Evolutionary conservation across 2,113 vertebrate species (phyloP), one percentile per base, ranked within the genome.

Genomic region (Hippoglossus stenolepis): DNA sequence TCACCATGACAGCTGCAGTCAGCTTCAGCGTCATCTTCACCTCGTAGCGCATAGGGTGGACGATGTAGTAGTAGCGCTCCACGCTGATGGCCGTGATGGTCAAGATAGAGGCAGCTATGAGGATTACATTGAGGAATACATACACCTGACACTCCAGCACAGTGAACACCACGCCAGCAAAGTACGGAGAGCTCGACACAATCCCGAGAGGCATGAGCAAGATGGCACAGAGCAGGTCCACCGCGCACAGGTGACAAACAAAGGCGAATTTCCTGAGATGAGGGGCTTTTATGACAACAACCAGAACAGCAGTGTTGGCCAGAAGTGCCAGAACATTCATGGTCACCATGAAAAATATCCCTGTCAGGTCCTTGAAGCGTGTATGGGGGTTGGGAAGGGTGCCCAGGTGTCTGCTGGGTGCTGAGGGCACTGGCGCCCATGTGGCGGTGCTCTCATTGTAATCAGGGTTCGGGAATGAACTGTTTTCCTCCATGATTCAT

Each of bases 21-120:
- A 98, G 87, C 74, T 93, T 90, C 14, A 96, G 90, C 0, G 96
- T 96, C 90, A 97, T 97, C 81, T 96, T 96, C 15, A 96, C 94
- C 83, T 96, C 95, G 1, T 98, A 98, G 82, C 91, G 95, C 95
- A 98, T 93, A 10, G 97, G 97, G 38, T 98, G 96, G 28, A 96
- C 95, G 0, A 98, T 98, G 88, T 98, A 96, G 86, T 97, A 98
- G 89, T 96, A 98, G 21, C 97, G 93, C 85, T 97, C 97, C n/a
- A 98, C 93, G 0, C 96, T 97, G 85, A 98, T 97, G 53, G 95
- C 92, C 0, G 96, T 96, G 87, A 98, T 93, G 53, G 96, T 96
- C 59, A 98, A 95, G 70, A 97, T 97, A 59, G 96, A 97, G 56
- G 97, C 96, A 0, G 96, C 96, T 54, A 97, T 94, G 87, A 98